Evolutionary conservation across 2,888 invertebrate species (phyloP).

Genomic region (Drosophila cracens): DNA sequence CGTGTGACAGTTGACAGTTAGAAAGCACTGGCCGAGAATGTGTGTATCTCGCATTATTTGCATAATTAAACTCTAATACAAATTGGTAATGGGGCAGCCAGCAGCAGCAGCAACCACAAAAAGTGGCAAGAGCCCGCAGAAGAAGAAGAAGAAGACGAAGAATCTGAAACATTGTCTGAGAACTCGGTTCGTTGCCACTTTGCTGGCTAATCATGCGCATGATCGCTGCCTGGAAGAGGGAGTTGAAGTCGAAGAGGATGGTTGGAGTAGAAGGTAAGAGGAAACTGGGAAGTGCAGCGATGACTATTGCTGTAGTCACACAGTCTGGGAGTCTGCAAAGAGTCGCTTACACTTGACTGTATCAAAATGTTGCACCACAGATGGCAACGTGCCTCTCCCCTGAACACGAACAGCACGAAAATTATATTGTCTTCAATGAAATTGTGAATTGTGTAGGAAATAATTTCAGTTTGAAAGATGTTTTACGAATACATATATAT

Average conservation of each 20-base stretch:
- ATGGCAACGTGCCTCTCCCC: constrained; percentile 7
- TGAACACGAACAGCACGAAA: not conserved
- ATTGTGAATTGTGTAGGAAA: not conserved
- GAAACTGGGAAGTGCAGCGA: constrained; percentile 34
- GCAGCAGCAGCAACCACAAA: constrained; percentile 7
- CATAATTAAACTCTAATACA: constrained; percentile 75
- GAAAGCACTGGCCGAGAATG: constrained; percentile 58
- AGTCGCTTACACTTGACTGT: constrained; percentile 56
- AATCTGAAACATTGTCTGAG: constrained; percentile 25
- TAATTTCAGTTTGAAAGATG: not conserved
- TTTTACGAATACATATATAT: not conserved
- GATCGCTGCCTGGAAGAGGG: constrained; percentile 40
- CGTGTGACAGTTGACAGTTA: constrained; percentile 74
- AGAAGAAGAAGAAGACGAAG: not conserved
- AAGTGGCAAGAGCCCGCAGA: not conserved
- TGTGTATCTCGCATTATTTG: constrained; percentile 62
- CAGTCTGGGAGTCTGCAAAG: constrained; percentile 40
- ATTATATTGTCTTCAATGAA: not conserved
- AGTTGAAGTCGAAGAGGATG: constrained; percentile 1
- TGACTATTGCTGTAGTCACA: constrained; percentile 27
- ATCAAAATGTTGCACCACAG: constrained; percentile 17
- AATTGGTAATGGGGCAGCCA: constrained; percentile 46
- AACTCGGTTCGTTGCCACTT: constrained; percentile 32
- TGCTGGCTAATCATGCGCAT: constrained; percentile 71
- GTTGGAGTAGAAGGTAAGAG: constrained; percentile 14